Base-by-base conservation (phyloP, 2,113 vertebrate species). In the Tupaia chinensis region DNA sequence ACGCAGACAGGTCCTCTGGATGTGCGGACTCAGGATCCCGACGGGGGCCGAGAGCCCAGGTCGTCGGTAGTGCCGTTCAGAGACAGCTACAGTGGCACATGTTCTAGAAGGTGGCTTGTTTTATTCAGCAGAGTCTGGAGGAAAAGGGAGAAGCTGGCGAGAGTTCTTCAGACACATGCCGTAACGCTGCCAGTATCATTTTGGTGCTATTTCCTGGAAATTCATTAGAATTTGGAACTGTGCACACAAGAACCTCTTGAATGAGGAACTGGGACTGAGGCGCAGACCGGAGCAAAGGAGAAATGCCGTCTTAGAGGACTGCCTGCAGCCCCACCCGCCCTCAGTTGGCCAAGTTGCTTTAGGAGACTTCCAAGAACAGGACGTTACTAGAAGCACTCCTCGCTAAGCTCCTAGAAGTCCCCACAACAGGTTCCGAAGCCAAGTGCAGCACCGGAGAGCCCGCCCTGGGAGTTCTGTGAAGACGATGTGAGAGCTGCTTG, bases 201-300 rank as follows among this genome's bases (percentile, higher is more conserved):
- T 86, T 72, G 92, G 53, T 96, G 92, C 69, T 17, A 84, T 89
- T 89, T 97, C 95, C 93, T 96, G 87, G 91, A 66, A 97, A 90
- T 20, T 87, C 61, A 82, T 94, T 85, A 34, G 76, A 94, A 95
- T 95, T 95, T 96, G 80, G 83, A 95, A 91, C 89, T 34, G 0
- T 27, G 82, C 6, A 44, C 78, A 65, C 95, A 93, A 54, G 87
- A 93, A 93, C 78, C 56, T 72, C 14, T 95, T 95, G 94, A 79
- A 96, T 70, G 95, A 83, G 66, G 34, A 66, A 72, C 60, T 96
- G 56, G 87, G 97, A 96, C 23, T 76, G 29, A 93, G 32, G 25
- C 27, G 7, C 44, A 85, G 63, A 78, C 20, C 7, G 34, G 60
- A 77, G 20, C 1, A 76, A 56, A 74, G 68, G 44, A 92, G 72